phyloP scores from a whole-genome alignment of 1,140 invertebrate genomes.

The Sipha flava region DNA sequence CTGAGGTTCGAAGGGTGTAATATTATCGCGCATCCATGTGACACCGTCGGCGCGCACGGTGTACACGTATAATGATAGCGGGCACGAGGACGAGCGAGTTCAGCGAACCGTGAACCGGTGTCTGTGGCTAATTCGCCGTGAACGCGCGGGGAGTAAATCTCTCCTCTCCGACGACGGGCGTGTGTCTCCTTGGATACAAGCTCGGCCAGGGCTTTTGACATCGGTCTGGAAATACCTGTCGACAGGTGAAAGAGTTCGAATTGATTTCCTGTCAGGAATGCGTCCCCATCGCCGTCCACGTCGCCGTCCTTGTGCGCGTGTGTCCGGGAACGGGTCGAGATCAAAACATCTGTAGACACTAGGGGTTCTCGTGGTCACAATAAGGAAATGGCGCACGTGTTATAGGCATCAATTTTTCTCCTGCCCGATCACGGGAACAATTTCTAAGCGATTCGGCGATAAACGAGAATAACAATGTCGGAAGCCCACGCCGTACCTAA shows the following conservation, averaged over 20 bases:
- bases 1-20: neutral
- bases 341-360: too few relatives aligned
- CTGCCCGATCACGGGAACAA: too few relatives aligned
- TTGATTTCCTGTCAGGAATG: neutral
- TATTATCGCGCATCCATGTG: slow-evolving; percentile 11
- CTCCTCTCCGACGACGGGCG: neutral
- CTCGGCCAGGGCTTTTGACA: neutral
- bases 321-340: too few relatives aligned
- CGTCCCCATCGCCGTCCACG: neutral
- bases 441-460: too few relatives aligned
- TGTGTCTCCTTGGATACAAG: neutral
- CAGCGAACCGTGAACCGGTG: slow-evolving; percentile 10
- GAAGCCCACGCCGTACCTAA: too few relatives aligned
- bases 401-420: too few relatives aligned
- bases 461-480: too few relatives aligned
- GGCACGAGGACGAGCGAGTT: neutral
- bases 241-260: neutral
- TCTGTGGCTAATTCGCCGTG: slow-evolving; percentile 31
- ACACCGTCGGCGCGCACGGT: neutral
- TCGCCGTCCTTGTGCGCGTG: neutral
- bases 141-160: neutral
- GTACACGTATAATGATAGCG: neutral
- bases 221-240: neutral
- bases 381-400: too few relatives aligned
- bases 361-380: too few relatives aligned